Evolutionary conservation across 2,888 invertebrate genomes (phyloP), one percentile per base, ranked within the genome.

Genomic region (Exephanes ischioxanthus): DNA sequence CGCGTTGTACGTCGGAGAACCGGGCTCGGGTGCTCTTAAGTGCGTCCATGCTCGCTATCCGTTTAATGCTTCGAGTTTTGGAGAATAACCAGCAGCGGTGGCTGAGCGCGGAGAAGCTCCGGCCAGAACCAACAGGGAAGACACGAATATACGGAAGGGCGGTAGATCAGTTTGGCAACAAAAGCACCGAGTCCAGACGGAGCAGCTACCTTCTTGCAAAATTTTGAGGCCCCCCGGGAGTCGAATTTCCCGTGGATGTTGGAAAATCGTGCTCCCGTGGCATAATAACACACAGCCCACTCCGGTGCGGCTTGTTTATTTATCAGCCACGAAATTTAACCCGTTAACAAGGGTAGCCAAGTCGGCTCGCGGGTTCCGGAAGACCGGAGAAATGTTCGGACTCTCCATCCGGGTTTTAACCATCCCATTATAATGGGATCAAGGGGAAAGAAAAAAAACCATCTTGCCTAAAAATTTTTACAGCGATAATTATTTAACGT

Each of bases 61-160:
- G 26, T 73, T 73, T 61, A 61, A 73, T 72, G 72, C 41, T 58
- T n/a, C 73, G 48, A 73, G 73, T 73, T 73, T 61, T 9, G 73
- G 73, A 73, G 61, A 61, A 67, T 41, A 73, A 55, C 61, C 26
- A 22, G 58, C 22, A 72, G 72, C 45, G 11, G 41, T 14, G n/a
- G 73, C 30, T n/a, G 16, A 58, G 41, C n/a, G 22, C 55, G 16
- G n/a, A 41, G 37, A 22, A 30, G 45, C 41, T 41, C 26, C 26
- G 6, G 30, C 30, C 30, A 61, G 26, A 41, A 63, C 37, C 19
- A 48, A 58, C 58, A 45, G 7, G 3, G 16, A 33, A 37, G n/a
- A 22, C 19, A 41, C 45, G 30, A 37, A 7, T 26, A 45, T 16
- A 48, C 26, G 61, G 14, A 61, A 30, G 37, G 11, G 1, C 45